A percentile compares a stretch with the other conserved stretches of the same genome.
Evolutionary conservation across 2,888 invertebrate genomes (phyloP).

Genomic region (Aleiodes alternator): DNA sequence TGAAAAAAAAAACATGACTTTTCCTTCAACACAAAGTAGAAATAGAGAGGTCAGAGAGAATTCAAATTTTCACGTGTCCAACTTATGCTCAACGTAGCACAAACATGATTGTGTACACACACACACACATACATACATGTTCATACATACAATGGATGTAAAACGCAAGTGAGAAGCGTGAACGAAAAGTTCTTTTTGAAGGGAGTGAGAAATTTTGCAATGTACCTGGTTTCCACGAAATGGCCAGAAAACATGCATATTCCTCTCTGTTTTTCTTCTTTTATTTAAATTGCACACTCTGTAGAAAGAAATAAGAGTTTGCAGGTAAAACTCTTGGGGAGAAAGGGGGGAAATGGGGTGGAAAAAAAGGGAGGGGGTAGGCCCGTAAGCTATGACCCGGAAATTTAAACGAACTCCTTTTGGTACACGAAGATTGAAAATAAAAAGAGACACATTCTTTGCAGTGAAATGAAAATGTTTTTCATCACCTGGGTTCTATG

Average conservation of each 20-base stretch:
- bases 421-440: conserved; percentile 44
- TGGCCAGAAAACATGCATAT: conserved; percentile 37
- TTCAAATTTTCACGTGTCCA: conserved; percentile 37
- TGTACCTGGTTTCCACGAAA: conserved; percentile 17
- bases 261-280: conserved; percentile 15
- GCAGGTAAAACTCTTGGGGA: not conserved
- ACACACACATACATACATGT: not conserved
- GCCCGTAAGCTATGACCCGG: conserved; percentile 60
- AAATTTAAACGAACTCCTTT: conserved; percentile 64
- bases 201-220: conserved; percentile 7
- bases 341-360: conserved; percentile 11
- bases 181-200: conserved; percentile 11
- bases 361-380: conserved; percentile 37
- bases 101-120: conserved; percentile 22
- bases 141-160: conserved; percentile 29
- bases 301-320: conserved; percentile 25
- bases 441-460: conserved; percentile 1
- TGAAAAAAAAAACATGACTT: not conserved
- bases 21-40: not conserved
- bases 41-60: conserved; percentile 33
- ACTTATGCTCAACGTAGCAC: conserved; percentile 36
- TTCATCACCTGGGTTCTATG: not conserved
- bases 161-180: conserved; percentile 4
- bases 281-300: conserved; percentile 37
- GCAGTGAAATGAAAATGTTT: conserved; percentile 13